Percentiles rank a stretch among this genome's conserved stretches.
Evolutionary conservation across 1,140 invertebrate genomes (phyloP).

Genomic region (Drosophila subobscura): DNA sequence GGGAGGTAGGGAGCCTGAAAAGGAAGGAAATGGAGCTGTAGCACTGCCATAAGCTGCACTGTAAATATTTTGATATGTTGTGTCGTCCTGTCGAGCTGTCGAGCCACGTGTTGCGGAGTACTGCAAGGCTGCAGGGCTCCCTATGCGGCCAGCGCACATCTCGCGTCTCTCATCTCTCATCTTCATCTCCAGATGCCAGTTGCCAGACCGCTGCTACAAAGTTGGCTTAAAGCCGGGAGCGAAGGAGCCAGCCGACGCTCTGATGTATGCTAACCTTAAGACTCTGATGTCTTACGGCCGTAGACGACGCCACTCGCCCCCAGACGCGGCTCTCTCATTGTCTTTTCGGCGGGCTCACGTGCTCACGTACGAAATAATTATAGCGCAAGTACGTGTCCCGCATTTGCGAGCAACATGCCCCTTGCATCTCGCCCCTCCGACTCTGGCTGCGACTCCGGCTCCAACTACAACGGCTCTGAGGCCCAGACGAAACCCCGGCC

Average conservation of each 20-base stretch:
- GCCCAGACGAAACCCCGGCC: not conserved
- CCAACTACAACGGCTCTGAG: not conserved
- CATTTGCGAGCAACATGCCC: slow-evolving; percentile 55
- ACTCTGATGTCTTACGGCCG: slow-evolving; percentile 19
- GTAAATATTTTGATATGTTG: slow-evolving; percentile 29
- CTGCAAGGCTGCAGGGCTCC: no score
- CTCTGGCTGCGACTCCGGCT: not conserved
- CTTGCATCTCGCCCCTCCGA: not conserved
- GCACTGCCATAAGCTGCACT: slow-evolving; percentile 7
- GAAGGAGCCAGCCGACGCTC: not conserved
- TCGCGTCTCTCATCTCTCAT: no score
- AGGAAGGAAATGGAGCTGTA: not conserved
- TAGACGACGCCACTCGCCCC: slow-evolving; percentile 21
- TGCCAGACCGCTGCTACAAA: not conserved
- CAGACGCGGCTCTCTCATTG: slow-evolving; percentile 16
- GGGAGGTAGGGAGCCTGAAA: no score
- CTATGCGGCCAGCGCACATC: no score
- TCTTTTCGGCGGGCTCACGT: slow-evolving; percentile 44
- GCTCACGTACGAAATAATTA: slow-evolving; percentile 80
- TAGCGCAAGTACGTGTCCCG: slow-evolving; percentile 77
- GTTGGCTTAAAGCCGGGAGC: slow-evolving; percentile 11
- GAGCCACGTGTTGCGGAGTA: slow-evolving; percentile 8
- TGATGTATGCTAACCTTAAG: slow-evolving; percentile 12
- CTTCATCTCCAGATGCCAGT: not conserved
- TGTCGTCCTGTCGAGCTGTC: not conserved